Evolutionary conservation across 1,140 invertebrate genomes (phyloP).

Genomic region (Ostrea denselamellosa): DNA sequence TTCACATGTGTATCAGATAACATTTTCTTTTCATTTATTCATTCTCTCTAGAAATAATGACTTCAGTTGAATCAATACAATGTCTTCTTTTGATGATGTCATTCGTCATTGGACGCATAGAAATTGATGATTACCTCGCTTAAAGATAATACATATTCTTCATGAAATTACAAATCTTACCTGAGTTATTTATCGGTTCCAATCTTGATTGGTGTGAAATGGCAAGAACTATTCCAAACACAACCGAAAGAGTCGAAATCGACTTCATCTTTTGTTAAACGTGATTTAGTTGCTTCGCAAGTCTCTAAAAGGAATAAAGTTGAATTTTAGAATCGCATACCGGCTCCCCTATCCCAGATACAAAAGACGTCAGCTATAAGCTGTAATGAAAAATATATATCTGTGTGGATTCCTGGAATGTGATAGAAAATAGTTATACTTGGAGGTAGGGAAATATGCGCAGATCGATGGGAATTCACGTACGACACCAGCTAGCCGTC

Average conservation of each 20-base stretch:
- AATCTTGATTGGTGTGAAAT: background rate
- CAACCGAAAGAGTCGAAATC: background rate
- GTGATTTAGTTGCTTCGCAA: background rate
- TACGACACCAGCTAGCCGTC: conserved; percentile 10
- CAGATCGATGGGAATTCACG: conserved; percentile 27
- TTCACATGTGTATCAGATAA: no score
- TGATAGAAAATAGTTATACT: conserved; percentile 27
- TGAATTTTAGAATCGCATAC: background rate
- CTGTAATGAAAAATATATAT: conserved; percentile 6
- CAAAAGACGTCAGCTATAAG: background rate
- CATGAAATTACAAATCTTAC: background rate
- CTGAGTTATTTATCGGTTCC: conserved; percentile 19
- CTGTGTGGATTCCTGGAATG: conserved; percentile 20
- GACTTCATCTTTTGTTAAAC: conserved; percentile 12
- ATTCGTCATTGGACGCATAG: no score
- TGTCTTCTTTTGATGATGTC: no score
- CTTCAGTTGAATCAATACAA: no score
- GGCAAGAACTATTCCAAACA: conserved; percentile 15
- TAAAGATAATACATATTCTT: no score
- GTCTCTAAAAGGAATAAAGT: background rate
- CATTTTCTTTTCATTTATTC: no score
- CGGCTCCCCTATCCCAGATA: background rate
- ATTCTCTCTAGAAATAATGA: no score
- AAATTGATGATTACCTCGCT: no score
- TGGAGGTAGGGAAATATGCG: conserved; percentile 13